These are phyloP conservation scores for Gymnopithys bicolor DNA, from an alignment of 2,797 vertebrate species.

Conservation along the genomic window DNA sequence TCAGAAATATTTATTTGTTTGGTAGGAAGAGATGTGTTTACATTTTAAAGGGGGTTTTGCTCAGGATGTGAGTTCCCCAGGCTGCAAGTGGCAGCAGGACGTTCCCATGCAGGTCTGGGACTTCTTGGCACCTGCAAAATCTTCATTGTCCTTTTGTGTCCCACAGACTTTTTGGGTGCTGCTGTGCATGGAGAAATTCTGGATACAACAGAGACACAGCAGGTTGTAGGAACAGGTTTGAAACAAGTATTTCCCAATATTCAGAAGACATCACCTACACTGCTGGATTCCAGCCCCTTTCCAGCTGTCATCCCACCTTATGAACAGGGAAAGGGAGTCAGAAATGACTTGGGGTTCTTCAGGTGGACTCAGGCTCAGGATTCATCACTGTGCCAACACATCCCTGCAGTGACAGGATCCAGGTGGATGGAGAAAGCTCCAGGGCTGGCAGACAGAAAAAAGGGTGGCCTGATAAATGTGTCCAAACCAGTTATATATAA, in stretches of 20 bases:
- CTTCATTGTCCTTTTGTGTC: fast-evolving
- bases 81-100: neutral
- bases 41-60: neutral
- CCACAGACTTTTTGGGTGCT: neutral
- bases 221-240: neutral
- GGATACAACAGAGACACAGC: neutral
- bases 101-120: neutral
- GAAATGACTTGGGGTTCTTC: neutral
- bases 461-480: neutral
- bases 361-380: neutral
- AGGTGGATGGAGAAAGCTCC: neutral
- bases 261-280: fast-evolving
- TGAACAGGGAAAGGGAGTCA: neutral
- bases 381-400: fast-evolving
- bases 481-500: fast-evolving
- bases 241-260: fast-evolving
- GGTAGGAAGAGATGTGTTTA: neutral
- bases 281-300: neutral
- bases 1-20: neutral
- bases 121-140: neutral
- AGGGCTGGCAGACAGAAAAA: neutral
- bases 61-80: fast-evolving
- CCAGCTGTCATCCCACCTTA: neutral
- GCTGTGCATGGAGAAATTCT: fast-evolving
- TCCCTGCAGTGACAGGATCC: fast-evolving